phyloP scores from a whole-genome alignment of 2,113 vertebrate species.

The Rynchops niger region DNA sequence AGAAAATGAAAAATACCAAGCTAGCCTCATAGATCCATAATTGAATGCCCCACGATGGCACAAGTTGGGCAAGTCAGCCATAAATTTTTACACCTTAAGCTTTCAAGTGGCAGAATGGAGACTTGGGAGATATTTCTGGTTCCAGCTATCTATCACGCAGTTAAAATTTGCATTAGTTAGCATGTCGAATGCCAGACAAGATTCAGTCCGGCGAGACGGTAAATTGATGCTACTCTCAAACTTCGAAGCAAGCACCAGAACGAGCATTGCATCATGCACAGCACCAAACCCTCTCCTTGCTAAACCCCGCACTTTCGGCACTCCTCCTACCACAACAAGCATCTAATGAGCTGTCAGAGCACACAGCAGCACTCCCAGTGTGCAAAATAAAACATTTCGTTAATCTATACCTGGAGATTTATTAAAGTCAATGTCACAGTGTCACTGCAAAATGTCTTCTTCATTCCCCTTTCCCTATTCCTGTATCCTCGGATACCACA shows the following conservation, averaged over 20 bases:
- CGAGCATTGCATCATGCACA: not conserved
- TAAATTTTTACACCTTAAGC: slow-evolving; percentile 53
- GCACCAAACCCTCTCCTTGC: not conserved
- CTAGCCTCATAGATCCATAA: slow-evolving; percentile 39
- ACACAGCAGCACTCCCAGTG: not conserved
- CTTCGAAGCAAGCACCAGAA: slow-evolving; percentile 2
- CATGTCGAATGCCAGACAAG: slow-evolving; percentile 6
- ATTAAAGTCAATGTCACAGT: not conserved
- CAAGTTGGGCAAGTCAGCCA: not conserved
- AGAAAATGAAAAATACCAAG: slow-evolving; percentile 62
- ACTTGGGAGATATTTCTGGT: slow-evolving; percentile 19
- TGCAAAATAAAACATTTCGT: not conserved
- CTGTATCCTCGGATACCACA: not conserved
- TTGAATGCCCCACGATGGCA: not conserved
- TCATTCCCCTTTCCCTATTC: not conserved
- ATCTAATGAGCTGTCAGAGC: not conserved
- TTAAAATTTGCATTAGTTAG: slow-evolving; percentile 53
- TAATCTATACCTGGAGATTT: not conserved
- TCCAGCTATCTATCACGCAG: slow-evolving; percentile 52
- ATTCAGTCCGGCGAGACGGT: slow-evolving; percentile 25
- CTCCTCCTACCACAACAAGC: not conserved
- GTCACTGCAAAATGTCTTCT: not conserved
- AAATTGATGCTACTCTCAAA: slow-evolving; percentile 53
- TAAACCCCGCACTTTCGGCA: not conserved
- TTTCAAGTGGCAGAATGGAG: slow-evolving; percentile 43